Evolutionary conservation across 2,888 invertebrate genomes (phyloP).

Genomic region (Romanomermis culicivorax): DNA sequence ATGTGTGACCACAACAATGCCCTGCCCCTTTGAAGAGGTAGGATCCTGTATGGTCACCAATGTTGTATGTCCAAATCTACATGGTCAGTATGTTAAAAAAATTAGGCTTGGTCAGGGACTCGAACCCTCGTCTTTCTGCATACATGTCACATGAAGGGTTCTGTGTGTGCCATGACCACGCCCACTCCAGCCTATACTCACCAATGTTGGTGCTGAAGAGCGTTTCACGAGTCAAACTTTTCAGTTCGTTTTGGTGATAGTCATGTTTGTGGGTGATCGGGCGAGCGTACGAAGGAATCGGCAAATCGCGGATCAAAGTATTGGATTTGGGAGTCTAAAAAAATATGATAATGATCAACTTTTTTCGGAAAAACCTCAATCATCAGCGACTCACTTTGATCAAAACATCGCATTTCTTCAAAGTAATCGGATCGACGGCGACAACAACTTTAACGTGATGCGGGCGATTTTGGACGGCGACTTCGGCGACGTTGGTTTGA

Average conservation of each 20-base stretch:
- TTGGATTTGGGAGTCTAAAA: not conserved
- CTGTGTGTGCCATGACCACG: too few relatives aligned
- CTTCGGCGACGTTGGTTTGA: constrained; percentile 5
- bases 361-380: not conserved
- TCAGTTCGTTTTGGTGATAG: not conserved
- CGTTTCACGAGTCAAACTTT: not conserved
- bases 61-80: too few relatives aligned
- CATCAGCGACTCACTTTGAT: not conserved
- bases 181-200: too few relatives aligned
- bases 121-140: too few relatives aligned
- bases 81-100: too few relatives aligned
- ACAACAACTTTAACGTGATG: not conserved
- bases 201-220: too few relatives aligned
- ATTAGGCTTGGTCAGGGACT: too few relatives aligned
- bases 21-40: too few relatives aligned
- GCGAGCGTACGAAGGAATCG: not conserved
- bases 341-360: not conserved
- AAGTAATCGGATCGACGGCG: not conserved
- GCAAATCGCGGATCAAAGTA: not conserved
- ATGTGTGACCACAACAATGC: too few relatives aligned
- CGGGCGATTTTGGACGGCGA: not conserved
- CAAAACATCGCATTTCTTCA: not conserved
- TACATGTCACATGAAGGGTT: too few relatives aligned
- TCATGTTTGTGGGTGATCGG: not conserved
- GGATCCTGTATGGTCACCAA: too few relatives aligned